Base-by-base conservation (phyloP, 2,888 invertebrate genomes). In the Cinara cedri region DNA sequence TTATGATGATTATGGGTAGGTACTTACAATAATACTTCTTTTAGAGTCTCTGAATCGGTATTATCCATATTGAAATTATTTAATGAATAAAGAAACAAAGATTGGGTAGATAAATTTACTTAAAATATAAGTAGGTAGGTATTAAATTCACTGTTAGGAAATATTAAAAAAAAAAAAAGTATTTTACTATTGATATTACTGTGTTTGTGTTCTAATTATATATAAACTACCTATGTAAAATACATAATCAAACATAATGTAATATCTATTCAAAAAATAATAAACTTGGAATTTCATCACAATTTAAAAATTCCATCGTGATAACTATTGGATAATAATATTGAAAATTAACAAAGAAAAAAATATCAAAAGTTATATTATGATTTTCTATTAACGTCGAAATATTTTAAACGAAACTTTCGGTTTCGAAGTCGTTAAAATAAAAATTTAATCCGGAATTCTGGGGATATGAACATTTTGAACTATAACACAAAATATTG, bases 11-110 rank as follows among this genome's bases (percentile, higher is more conserved):
- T 51, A n/a, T n/a, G n/a, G n/a, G n/a, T n/a, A 34, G 34, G 34
- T 34, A 76, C 76, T 76, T 21, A 76, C 76, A 66, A 76, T 16
- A 76, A 49, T 19, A 76, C 14, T 16, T 68, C 26, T 57, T 68
- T 66, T 57, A 68, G 16, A 11, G 57, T 46, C 34, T 68, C 57
- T 0, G 66, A 19, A 34, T 76, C 68, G 3, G 68, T 57, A 26
- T 57, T 34, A 57, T 76, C 76, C 65, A 65, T 65, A 55, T 21
- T 54, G 42, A 54, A 54, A 62, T 21, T 51, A 11, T n/a, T 72
- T 26, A 26, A 60, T 26, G 2, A 49, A 6, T 26, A 3, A 26
- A 49, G 8, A 16, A n/a, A n/a, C n/a, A n/a, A n/a, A n/a, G n/a
- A n/a, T n/a, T n/a, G n/a, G n/a, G 26, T 60, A 14, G 3, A 16